phyloP scores from a whole-genome alignment of 2,888 invertebrate species.

The Gnatocerus cornutus region DNA sequence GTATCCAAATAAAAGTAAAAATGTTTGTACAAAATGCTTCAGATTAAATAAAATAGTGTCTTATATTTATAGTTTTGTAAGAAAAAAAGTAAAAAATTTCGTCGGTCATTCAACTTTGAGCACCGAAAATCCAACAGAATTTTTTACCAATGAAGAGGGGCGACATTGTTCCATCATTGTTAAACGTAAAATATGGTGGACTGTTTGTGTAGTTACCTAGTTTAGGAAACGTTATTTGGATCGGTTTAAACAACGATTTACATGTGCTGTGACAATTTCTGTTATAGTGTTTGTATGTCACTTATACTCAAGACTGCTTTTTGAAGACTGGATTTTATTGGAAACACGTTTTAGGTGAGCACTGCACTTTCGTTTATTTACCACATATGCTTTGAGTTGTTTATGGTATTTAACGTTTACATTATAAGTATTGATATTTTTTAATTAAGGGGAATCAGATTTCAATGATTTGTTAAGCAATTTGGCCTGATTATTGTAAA shows the following conservation, averaged over 20 bases:
- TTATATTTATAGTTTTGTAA: constrained; percentile 5
- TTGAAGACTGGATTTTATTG: constrained; percentile 50
- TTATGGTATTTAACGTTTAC: too few species aligned
- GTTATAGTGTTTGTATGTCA: constrained; percentile 21
- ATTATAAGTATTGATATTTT: too few species aligned
- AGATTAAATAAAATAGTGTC: constrained; percentile 5
- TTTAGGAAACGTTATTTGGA: constrained; percentile 26
- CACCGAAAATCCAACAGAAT: background rate
- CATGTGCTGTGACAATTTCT: constrained; percentile 45
- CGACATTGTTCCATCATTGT: constrained; percentile 22
- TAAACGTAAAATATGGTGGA: constrained; percentile 32
- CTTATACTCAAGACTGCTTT: constrained; percentile 47
- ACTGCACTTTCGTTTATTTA: background rate
- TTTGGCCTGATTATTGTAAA: too few species aligned
- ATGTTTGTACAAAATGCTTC: background rate
- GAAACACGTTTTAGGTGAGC: constrained; percentile 2
- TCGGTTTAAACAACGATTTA: constrained; percentile 41
- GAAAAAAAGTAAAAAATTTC: background rate
- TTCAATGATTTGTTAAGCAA: too few species aligned
- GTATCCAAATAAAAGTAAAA: background rate
- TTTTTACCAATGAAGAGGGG: constrained; percentile 17
- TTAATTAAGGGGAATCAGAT: too few species aligned
- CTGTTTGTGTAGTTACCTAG: constrained; percentile 35
- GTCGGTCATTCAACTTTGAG: background rate
- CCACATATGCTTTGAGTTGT: background rate